Percentiles rank a stretch among this genome's conserved stretches.
Evolutionary conservation across 2,797 vertebrate genomes (phyloP).

Genomic region (Otolemur crassicaudatus): DNA sequence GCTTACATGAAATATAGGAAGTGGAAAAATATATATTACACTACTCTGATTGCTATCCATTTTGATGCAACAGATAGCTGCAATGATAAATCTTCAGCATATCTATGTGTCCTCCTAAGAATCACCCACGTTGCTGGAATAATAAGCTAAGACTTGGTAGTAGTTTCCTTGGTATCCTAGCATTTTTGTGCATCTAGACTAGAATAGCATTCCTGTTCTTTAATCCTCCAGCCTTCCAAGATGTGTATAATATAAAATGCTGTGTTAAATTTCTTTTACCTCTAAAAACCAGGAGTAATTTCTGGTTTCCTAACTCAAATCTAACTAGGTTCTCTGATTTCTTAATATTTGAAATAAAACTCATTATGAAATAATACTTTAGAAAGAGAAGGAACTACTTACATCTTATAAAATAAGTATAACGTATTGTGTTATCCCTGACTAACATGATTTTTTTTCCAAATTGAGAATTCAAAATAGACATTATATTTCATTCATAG

Average conservation of each 20-base stretch:
- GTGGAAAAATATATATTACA: background rate
- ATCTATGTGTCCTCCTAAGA: background rate
- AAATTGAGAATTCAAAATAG: background rate
- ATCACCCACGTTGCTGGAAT: background rate
- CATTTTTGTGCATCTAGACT: background rate
- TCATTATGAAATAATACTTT: background rate
- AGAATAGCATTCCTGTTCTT: too few relatives aligned
- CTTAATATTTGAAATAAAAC: background rate
- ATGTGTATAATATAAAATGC: background rate
- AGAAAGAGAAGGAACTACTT: background rate
- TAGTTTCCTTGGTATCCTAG: background rate
- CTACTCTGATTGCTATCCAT: background rate
- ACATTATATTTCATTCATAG: background rate
- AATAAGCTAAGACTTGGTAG: background rate
- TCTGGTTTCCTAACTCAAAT: background rate
- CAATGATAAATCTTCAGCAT: too few relatives aligned
- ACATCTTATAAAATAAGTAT: background rate
- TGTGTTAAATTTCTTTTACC: background rate
- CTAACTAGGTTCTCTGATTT: background rate
- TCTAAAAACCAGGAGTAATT: background rate
- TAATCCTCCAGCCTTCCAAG: background rate
- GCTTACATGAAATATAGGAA: background rate
- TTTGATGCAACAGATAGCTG: background rate
- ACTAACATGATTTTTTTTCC: background rate
- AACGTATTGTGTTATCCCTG: background rate